These are phyloP conservation scores for Muscicapa adusta DNA, from an alignment of 2,113 vertebrate species.

Conservation along the genomic window DNA sequence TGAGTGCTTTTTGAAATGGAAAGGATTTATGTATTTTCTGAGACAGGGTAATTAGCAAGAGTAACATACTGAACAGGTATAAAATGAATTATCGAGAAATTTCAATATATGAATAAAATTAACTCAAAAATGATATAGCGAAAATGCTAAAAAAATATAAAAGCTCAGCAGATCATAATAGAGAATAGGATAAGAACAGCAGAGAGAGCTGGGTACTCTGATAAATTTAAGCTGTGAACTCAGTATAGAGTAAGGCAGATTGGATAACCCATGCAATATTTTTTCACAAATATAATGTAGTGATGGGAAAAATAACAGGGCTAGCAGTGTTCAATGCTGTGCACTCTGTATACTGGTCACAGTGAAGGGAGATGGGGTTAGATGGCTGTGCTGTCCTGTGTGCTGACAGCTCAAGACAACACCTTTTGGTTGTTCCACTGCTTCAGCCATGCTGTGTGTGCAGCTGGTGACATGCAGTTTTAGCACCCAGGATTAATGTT, in stretches of 20 bases:
- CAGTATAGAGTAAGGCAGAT: background rate
- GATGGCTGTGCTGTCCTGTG: background rate
- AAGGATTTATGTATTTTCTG: background rate
- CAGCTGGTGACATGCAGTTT: accelerated
- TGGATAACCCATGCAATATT: background rate
- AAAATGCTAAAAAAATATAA: background rate
- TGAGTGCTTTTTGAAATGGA: background rate
- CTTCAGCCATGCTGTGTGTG: background rate
- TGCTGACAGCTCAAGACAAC: background rate
- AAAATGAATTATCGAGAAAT: background rate
- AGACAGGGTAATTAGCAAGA: background rate
- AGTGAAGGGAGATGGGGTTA: background rate
- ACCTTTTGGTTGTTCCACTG: background rate
- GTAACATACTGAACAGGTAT: background rate
- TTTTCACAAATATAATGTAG: background rate
- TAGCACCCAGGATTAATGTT: background rate
- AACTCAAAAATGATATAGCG: accelerated
- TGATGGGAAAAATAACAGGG: background rate
- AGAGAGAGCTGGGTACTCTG: background rate
- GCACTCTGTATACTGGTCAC: background rate
- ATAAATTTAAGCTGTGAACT: background rate
- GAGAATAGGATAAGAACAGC: background rate
- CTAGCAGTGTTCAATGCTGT: background rate
- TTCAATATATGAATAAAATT: background rate
- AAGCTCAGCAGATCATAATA: background rate